phyloP scores from a whole-genome alignment of 2,888 invertebrate genomes.

The Andrena trimmerana region DNA sequence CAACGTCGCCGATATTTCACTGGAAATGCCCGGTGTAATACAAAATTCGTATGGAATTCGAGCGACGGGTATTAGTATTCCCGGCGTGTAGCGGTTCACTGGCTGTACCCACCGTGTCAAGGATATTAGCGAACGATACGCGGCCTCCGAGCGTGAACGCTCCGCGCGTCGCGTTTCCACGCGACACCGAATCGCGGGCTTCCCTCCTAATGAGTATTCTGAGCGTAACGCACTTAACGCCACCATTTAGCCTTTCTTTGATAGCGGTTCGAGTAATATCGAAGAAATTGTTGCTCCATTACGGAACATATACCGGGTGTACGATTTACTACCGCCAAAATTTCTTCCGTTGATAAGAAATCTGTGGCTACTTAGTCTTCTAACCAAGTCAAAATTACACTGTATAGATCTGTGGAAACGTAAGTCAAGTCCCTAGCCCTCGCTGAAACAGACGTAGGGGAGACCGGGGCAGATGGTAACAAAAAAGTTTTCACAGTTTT shows the following conservation, averaged over 20 bases:
- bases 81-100: slow-evolving; percentile 22
- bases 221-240: neutral
- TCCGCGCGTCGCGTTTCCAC: slow-evolving; percentile 4
- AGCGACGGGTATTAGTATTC: slow-evolving; percentile 59
- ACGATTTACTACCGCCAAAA: no score
- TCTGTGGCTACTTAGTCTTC: no score
- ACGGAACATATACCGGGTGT: neutral
- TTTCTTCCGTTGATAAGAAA: no score
- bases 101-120: slow-evolving; percentile 39
- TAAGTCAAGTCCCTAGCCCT: no score
- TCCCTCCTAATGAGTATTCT: slow-evolving; percentile 15
- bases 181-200: slow-evolving; percentile 27
- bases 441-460: neutral
- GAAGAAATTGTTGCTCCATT: slow-evolving; percentile 7
- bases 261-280: slow-evolving; percentile 11
- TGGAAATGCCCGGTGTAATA: slow-evolving; percentile 53
- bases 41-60: slow-evolving; percentile 61
- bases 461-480: no score
- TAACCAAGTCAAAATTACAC: no score
- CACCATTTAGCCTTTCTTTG: neutral
- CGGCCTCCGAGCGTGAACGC: no score
- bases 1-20: slow-evolving; percentile 65
- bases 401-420: no score
- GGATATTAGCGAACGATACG: slow-evolving; percentile 43
- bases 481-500: no score